Evolutionary conservation across 2,113 vertebrate genomes (phyloP).

Genomic region (Ranitomeya imitator): DNA sequence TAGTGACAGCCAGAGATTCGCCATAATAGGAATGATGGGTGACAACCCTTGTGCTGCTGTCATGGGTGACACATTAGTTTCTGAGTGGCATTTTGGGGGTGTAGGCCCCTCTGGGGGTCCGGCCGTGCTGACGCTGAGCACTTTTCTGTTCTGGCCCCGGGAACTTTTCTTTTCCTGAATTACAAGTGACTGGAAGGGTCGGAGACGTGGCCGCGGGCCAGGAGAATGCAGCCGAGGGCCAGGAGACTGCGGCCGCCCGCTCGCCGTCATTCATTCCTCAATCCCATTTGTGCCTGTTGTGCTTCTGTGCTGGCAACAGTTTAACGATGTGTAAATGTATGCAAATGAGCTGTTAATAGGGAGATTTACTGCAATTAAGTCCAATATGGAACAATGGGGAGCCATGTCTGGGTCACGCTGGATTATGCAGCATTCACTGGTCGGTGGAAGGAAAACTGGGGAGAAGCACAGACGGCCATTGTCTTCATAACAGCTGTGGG

Average conservation of each 20-base stretch:
- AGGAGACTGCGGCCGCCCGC: conserved; percentile 2
- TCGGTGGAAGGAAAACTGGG: background rate
- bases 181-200: background rate
- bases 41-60: background rate
- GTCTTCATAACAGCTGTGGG: background rate
- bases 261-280: conserved; percentile 28
- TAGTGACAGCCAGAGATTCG: background rate
- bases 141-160: background rate
- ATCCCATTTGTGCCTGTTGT: background rate
- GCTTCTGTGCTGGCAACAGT: background rate
- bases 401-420: conserved; percentile 24
- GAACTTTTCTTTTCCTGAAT: background rate
- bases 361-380: conserved; percentile 50
- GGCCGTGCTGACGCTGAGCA: background rate
- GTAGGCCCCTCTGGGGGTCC: background rate
- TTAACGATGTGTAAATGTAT: conserved; percentile 52
- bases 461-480: background rate
- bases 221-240: background rate
- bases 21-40: background rate
- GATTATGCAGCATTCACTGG: background rate
- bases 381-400: conserved; percentile 19
- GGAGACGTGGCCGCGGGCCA: background rate
- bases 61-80: no score
- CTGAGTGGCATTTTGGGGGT: background rate
- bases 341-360: conserved; percentile 42